Evolutionary conservation across 2,113 vertebrate genomes (phyloP).

Genomic region (Brienomyrus brachyistius): DNA sequence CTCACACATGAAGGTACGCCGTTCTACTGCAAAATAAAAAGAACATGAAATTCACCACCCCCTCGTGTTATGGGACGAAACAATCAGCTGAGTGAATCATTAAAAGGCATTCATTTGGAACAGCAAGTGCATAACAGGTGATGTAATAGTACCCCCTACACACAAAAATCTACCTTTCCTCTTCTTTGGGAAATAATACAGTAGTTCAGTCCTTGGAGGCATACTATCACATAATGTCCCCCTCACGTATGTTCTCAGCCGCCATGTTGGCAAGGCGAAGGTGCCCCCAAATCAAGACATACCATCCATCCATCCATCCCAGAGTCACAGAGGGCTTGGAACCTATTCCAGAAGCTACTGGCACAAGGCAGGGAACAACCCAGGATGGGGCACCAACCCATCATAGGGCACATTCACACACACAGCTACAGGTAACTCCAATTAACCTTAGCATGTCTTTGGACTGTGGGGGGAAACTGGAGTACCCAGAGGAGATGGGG

Average conservation of each 20-base stretch:
- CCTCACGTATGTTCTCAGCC: neutral
- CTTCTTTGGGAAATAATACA: neutral
- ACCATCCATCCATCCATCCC: neutral
- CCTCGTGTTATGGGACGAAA: neutral
- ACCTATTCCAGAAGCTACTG: neutral
- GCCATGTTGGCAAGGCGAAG: neutral
- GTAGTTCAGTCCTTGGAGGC: neutral
- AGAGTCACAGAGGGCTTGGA: neutral
- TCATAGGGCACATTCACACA: neutral
- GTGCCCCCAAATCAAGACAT: neutral
- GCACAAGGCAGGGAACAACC: neutral
- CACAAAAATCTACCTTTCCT: neutral
- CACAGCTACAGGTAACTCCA: too few species aligned
- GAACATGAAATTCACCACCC: neutral
- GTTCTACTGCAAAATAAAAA: neutral
- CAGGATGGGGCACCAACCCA: neutral
- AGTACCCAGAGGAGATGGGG: neutral
- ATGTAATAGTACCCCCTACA: neutral
- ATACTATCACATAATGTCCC: neutral
- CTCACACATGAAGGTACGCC: neutral
- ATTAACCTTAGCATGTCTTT: too few species aligned
- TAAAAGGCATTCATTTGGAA: neutral
- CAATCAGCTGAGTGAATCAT: slow-evolving; percentile 1
- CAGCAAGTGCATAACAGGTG: neutral
- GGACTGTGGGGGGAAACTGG: too few species aligned